Base-by-base conservation (phyloP, 2,113 vertebrate species). In the Stegastes partitus region DNA sequence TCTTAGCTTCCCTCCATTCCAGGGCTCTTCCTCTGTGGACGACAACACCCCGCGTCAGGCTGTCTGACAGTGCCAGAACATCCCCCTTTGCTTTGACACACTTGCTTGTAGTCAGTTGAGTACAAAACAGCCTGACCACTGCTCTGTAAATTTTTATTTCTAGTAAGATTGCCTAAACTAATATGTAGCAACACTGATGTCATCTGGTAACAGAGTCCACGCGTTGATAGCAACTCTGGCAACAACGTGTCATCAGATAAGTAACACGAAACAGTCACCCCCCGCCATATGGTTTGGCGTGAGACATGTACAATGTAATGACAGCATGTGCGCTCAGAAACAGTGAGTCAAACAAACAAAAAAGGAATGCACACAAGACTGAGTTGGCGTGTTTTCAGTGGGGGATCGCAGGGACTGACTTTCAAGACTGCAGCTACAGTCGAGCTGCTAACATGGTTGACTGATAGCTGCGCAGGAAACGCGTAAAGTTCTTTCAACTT, bases 11-110 rank as follows among this genome's bases (percentile, higher is more conserved):
- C 90, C 87, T 91, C 88, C 89, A 90, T 94, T 94, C 80, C 89
- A 90, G 50, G 62, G 81, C 78, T 91, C 92, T 94, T 94, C 94
- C 94, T 94, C 81, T 91, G 82, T 56, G 83, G 89, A 82, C 71
- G 86, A 91, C 91, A 93, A 90, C 82, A 91, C 82, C 89, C 84
- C 51, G 87, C 88, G 92, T 93, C 92, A 91, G 91, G 65, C 87
- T 91, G 89, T 93, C 92, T 91, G 89, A 91, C 78, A 73, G 68
- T 18, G 71, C 49, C 61, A 75, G 80, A 77, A 90, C 89, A 91
- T 91, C 90, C 72, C 81, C 14, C 42, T n/a, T n/a, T 6, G 71
- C 71, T 74, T 68, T 56, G 70, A 62, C 49, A 58, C 21, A 76
- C 12, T 12, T 47, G 15, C 19, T 39, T 7, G 10, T 31, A 5